Base-by-base conservation (phyloP, 2,113 vertebrate genomes). In the Eretmochelys imbricata region DNA sequence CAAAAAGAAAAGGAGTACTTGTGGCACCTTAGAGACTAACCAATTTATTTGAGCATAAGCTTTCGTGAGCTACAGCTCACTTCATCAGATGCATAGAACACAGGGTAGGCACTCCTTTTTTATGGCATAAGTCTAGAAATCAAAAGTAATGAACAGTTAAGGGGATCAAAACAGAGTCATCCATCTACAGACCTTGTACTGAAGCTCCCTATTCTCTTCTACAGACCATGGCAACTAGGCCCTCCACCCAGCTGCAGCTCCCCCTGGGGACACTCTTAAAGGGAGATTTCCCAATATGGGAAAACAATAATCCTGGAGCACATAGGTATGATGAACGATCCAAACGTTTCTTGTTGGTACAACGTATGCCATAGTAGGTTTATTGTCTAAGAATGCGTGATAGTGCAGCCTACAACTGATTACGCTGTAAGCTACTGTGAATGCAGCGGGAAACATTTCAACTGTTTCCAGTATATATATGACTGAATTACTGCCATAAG, bases 381-480 rank as follows among this genome's bases (percentile, higher is more conserved):
- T 35, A 42, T 46, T 82, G 48, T 86, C 51, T 11, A 79, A 50
- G 82, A 83, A 14, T 57, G 76, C 80, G 84, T 88, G 12, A 48
- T 38, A 55, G 46, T 48, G 10, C 42, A 76, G 38, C 65, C 29
- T 19, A 55, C n/a, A 24, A 53, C 80, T 81, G 62, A 93, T 82
- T 81, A 54, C 87, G 76, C 80, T 75, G 27, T 46, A 59, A 87
- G 76, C 42, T 82, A 84, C 89, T 84, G 8, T 84, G 88, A 91
- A 89, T 79, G 79, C 27, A 91, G 49, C 84, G 95, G 91, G 79
- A 91, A 97, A 69, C 1, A 3, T 38, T 97, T 91, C 89, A 0
- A 0, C 53, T 81, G 78, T 49, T n/a, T 94, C 82, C 84, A 80
- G 54, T 78, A 83, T 90, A 83, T 93, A 95, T 20, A 78, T 55